phyloP scores from a whole-genome alignment of 2,113 vertebrate species.

The Anguilla japonica region DNA sequence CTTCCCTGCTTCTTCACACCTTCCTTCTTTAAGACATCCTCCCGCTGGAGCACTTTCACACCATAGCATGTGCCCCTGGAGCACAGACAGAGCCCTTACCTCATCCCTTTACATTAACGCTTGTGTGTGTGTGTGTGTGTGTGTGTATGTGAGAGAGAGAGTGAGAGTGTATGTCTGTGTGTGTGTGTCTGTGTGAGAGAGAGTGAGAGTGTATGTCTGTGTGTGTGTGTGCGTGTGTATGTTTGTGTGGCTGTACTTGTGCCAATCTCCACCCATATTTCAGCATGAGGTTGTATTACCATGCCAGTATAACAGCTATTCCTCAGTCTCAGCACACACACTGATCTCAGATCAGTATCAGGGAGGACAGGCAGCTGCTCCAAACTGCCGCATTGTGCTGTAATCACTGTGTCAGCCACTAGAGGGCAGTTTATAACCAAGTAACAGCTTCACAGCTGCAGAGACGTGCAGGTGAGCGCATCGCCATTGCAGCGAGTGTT shows the following conservation, averaged over 20 bases:
- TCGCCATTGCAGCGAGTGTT: neutral
- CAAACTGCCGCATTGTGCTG: neutral
- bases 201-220: neutral
- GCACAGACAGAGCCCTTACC: neutral
- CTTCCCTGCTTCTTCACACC: neutral
- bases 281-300: neutral
- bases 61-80: neutral
- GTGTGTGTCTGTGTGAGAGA: constrained; percentile 6
- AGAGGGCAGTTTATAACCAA: neutral
- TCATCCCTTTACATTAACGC: constrained; percentile 7
- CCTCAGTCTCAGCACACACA: neutral
- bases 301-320: neutral
- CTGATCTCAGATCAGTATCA: neutral
- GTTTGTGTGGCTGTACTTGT: neutral
- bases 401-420: neutral
- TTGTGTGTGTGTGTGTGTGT: neutral
- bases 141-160: neutral
- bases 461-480: neutral
- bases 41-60: neutral
- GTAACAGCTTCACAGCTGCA: neutral
- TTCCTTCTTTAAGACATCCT: neutral
- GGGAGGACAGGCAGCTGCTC: neutral
- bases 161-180: neutral
- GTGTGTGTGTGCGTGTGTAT: no score
- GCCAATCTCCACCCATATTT: neutral